Evolutionary conservation across 1,140 invertebrate genomes (phyloP), one percentile per base, ranked within the genome.

Genomic region (Antheraea mylitta): DNA sequence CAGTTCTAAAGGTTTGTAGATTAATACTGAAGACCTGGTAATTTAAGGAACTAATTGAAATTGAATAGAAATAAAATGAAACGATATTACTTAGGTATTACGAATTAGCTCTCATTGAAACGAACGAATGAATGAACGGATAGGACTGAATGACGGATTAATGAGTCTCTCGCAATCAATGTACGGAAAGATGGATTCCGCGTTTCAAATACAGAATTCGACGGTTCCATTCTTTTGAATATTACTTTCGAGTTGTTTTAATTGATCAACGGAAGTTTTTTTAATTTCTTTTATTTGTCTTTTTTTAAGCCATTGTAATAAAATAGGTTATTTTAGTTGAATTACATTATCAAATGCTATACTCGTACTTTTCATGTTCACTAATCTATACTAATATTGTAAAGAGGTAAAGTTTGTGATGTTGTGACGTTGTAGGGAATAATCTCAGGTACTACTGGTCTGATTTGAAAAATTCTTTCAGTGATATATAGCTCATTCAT

Each of bases 81-180:
- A 36, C 0, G n/a, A 36, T 37, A 63, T 36, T n/a, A 37, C 10
- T 63, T 63, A 37, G 19, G 61, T n/a, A 63, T 22, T 65, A 18
- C 13, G 45, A 65, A 65, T 65, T 65, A 65, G 45, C 64, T 48
- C 45, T 45, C 45, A 18, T 9, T 19, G n/a, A 65, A 42, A 10
- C 38, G 45, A 65, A 65, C 38, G 64, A 65, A 36, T 18, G 64
- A 65, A 65, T 18, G 60, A 45, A 53, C 64, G 64, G 36, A 22
- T 22, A 13, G 64, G 53, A 30, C 30, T 10, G 61, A 63, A 65
- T 65, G 64, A 53, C 45, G 38, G 45, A 65, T 65, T 65, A 65
- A 65, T 65, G 64, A 65, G 64, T 53, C 38, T 5, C 64, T 65
- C 18, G 37, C 64, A 65, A 65, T 65, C 64, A 65, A 45, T 18